Conservation (phyloP, 2,888 invertebrate species). For the Lathronympha strigana region DNA sequence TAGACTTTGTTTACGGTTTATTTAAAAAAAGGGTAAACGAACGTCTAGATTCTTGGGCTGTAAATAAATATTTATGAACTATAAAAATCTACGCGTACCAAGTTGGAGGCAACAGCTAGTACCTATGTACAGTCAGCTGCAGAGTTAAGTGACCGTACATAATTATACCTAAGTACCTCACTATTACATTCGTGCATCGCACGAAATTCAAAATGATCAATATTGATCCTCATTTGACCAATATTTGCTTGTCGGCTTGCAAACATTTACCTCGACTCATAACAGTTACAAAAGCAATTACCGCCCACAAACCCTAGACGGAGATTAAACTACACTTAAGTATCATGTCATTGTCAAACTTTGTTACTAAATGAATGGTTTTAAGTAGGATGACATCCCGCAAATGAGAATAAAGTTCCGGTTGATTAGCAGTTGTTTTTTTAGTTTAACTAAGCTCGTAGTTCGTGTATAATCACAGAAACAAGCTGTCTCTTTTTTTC, state of each 20-base stretch:
- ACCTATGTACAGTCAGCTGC: neutral
- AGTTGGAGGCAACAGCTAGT: too few species aligned
- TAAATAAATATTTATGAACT: too few species aligned
- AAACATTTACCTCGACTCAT: constrained; percentile 25
- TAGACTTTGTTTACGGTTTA: too few species aligned
- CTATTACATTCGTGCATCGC: neutral
- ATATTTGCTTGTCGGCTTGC: constrained; percentile 7
- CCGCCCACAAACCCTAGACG: constrained; percentile 22
- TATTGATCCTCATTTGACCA: constrained; percentile 15
- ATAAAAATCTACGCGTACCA: neutral
- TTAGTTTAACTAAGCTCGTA: too few species aligned
- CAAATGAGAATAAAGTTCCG: too few species aligned
- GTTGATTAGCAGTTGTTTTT: too few species aligned
- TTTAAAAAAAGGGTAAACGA: too few species aligned
- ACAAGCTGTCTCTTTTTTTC: too few species aligned
- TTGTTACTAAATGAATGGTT: neutral
- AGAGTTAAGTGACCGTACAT: too few species aligned
- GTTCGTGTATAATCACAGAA: too few species aligned
- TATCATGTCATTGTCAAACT: constrained; percentile 20
- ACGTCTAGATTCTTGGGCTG: too few species aligned
- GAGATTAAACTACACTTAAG: constrained; percentile 25
- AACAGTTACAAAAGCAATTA: constrained; percentile 34
- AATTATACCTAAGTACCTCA: neutral
- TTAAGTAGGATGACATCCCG: too few species aligned
- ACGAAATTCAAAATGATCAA: constrained; percentile 16